phyloP scores from a whole-genome alignment of 1,140 invertebrate species.

The Chrysopa pallens region DNA sequence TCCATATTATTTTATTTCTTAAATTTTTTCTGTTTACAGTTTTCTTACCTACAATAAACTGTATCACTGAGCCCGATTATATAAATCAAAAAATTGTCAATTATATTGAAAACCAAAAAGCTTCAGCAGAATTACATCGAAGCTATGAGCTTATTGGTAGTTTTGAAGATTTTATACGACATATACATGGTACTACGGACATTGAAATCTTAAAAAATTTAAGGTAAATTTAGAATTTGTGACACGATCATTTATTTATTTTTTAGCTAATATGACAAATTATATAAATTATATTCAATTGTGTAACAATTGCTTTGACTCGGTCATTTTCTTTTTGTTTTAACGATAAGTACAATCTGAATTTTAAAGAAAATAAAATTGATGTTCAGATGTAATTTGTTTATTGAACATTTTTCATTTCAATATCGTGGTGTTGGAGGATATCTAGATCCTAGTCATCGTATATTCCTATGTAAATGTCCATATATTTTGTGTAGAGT shows the following conservation, averaged over 20 bases:
- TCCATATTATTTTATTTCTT: not conserved
- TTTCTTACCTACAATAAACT: constrained; percentile 62
- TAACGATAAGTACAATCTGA: too few relatives aligned
- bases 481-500: too few relatives aligned
- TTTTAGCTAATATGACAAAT: not conserved
- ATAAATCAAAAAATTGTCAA: constrained; percentile 74
- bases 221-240: constrained; percentile 22
- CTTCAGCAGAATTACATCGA: constrained; percentile 57
- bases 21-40: constrained; percentile 34
- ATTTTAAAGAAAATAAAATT: too few relatives aligned
- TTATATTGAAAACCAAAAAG: constrained; percentile 62
- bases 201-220: constrained; percentile 70
- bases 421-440: too few relatives aligned
- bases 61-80: constrained; percentile 76
- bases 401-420: too few relatives aligned
- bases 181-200: constrained; percentile 65
- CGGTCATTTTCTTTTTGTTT: too few relatives aligned
- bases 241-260: constrained; percentile 1
- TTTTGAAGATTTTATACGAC: constrained; percentile 75
- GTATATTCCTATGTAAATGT: too few relatives aligned
- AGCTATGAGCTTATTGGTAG: constrained; percentile 77
- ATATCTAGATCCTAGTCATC: too few relatives aligned
- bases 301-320: too few relatives aligned
- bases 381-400: too few relatives aligned
- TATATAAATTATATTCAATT: too few relatives aligned